Evolutionary conservation across 2,113 vertebrate species (phyloP).

Genomic region (Coregonus clupeaformis): DNA sequence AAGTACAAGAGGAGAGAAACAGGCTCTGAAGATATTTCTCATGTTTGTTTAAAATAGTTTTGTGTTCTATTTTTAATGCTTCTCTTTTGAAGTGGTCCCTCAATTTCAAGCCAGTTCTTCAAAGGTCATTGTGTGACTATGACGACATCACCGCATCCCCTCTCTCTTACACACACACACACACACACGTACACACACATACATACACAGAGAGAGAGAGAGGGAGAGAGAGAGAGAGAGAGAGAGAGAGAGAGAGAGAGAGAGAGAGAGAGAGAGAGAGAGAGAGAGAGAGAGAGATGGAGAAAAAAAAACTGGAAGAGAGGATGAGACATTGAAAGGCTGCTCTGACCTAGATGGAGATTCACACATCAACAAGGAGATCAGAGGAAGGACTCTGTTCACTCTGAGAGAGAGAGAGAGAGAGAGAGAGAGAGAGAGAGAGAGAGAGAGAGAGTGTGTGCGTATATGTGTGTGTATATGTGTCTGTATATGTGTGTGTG

Average conservation of each 20-base stretch:
- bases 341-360: slow-evolving; percentile 56
- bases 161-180: not conserved
- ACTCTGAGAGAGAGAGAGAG: too few species aligned
- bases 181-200: too few species aligned
- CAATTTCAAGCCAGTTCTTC: slow-evolving; percentile 7
- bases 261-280: not conserved
- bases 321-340: slow-evolving; percentile 53
- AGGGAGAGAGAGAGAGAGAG: not conserved
- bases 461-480: too few species aligned
- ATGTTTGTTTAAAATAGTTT: not conserved
- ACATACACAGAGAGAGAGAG: not conserved
- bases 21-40: not conserved
- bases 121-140: not conserved
- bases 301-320: not conserved
- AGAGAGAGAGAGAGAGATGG: not conserved
- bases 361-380: slow-evolving; percentile 43
- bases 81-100: not conserved
- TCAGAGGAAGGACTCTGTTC: not conserved
- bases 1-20: not conserved
- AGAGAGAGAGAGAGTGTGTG: too few species aligned
- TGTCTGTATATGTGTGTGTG: too few species aligned
- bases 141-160: not conserved
- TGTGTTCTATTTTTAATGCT: slow-evolving; percentile 8
- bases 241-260: not conserved
- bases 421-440: too few species aligned